phyloP scores from a whole-genome alignment of 2,888 invertebrate genomes.

The Malacosoma neustria region DNA sequence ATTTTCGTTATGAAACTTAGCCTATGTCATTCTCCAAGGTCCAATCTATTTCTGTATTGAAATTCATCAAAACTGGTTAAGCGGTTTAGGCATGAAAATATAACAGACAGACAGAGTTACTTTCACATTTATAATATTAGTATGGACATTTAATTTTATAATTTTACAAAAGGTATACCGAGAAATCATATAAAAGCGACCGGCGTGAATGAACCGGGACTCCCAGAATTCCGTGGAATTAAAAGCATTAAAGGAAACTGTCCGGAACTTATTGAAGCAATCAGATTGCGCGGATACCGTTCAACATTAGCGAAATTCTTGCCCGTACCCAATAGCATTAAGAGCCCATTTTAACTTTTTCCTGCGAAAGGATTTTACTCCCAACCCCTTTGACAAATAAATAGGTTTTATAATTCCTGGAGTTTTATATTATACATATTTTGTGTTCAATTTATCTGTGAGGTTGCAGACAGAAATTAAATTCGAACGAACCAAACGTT shows the following conservation, averaged over 20 bases:
- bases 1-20: no score
- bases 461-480: no score
- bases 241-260: slow-evolving; percentile 57
- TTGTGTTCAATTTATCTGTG: no score
- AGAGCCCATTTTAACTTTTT: slow-evolving; percentile 62
- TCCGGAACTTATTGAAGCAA: slow-evolving; percentile 67
- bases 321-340: slow-evolving; percentile 62
- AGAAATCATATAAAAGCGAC: background rate
- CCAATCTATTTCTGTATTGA: no score
- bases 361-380: slow-evolving; percentile 54
- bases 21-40: no score
- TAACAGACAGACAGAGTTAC: no score
- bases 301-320: slow-evolving; percentile 65
- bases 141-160: no score
- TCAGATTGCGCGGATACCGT: slow-evolving; percentile 65
- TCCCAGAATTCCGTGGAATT: slow-evolving; percentile 52
- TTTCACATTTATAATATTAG: no score
- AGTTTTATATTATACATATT: slow-evolving; percentile 11
- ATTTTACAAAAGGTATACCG: no score
- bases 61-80: no score
- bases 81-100: no score
- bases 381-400: slow-evolving; percentile 36
- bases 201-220: slow-evolving; percentile 1
- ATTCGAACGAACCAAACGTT: no score
- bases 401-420: slow-evolving; percentile 36